Evolutionary conservation across 2,113 vertebrate genomes (phyloP).

Genomic region (Chauna torquata): DNA sequence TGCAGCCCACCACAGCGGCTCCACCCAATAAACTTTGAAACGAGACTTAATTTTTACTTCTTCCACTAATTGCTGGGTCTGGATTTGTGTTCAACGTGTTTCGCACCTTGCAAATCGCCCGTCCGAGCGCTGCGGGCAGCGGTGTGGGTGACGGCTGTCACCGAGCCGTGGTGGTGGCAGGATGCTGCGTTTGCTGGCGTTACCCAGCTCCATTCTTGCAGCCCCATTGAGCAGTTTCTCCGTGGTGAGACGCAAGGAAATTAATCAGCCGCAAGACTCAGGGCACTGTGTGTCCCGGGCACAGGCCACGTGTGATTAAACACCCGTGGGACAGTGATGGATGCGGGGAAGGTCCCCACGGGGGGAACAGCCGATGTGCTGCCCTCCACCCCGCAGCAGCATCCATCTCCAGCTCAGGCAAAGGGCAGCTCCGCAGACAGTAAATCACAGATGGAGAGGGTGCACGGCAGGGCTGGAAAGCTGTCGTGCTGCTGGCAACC

Average conservation of each 20-base stretch:
- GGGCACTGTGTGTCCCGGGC: rapidly evolving
- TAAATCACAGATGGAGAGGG: rapidly evolving
- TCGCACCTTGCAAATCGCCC: neutral
- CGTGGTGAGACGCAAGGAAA: neutral
- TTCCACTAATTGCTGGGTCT: neutral
- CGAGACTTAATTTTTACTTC: neutral
- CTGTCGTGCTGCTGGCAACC: rapidly evolving
- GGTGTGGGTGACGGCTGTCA: rapidly evolving
- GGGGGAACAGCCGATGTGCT: neutral
- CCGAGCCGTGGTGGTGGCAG: rapidly evolving
- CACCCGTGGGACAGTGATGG: rapidly evolving
- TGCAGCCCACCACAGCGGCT: neutral
- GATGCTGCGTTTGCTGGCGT: neutral
- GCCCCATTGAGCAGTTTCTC: neutral
- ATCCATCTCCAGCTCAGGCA: rapidly evolving
- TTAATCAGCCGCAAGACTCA: neutral
- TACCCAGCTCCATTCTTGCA: neutral
- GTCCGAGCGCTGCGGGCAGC: rapidly evolving
- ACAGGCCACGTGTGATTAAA: rapidly evolving
- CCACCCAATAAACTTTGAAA: neutral
- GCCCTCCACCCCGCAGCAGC: neutral
- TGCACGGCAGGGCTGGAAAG: rapidly evolving
- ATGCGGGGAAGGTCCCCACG: neutral
- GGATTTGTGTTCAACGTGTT: neutral
- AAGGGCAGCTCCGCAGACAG: neutral